Base-by-base conservation (phyloP, 2,888 invertebrate species). In the Pterostichus madidus region DNA sequence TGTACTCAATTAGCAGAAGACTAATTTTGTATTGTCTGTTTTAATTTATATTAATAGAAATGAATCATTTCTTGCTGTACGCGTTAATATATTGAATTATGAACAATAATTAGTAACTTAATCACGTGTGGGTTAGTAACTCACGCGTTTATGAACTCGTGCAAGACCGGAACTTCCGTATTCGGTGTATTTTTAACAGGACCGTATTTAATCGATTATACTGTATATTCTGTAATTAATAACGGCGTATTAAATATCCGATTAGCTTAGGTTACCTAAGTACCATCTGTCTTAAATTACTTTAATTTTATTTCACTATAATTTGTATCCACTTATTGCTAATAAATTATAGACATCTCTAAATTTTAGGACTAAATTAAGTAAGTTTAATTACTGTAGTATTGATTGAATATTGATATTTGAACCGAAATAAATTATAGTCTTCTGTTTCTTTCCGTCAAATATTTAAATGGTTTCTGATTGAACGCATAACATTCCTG, bases 131-230 rank as follows among this genome's bases (percentile, higher is more conserved):
- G 0, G 49, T 7, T 24, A 24, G 24, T 24, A 24, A 32, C 24
- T 75, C 49, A 75, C 13, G 52, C 31, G 52, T 52, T 32, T 13
- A 49, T 31, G 32, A 46, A 49, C 49, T 13, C 24, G 46, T 77
- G 56, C 77, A 39, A 15, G 17, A 71, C 80, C 80, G 80, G 80
- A 80, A 80, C 80, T 80, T 80, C 80, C 80, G 80, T 80, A 80
- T 80, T 71, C 17, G 71, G 80, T 80, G 32, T 15, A 64, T 49
- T 71, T 44, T 71, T 71, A 17, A 46, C 68, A 71, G 68, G 15
- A 17, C 31, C 44, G 44, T 71, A 71, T 71, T 71, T 10, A 71
- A 64, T n/a, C 11, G 10, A 11, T 49, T 49, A 49, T 49, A 49
- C 49, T 35, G 39, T 15, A 68, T 44, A 44, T 15, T 39, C 68